Percentiles rank a stretch among this genome's conserved stretches.
Conservation (phyloP, 2,888 invertebrate genomes). For the Eupithecia insigniata region DNA sequence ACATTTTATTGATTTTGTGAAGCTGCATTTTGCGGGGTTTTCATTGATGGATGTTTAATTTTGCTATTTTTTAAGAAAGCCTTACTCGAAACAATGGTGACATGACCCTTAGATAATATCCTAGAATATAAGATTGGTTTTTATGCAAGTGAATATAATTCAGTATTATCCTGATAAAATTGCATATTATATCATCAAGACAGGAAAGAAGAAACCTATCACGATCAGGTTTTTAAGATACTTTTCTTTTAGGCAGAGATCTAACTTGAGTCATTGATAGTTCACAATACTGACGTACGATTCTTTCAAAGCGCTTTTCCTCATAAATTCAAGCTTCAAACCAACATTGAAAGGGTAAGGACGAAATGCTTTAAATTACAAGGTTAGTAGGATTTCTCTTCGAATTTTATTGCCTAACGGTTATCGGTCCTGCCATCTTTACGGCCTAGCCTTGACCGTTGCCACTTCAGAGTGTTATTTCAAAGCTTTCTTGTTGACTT, state of each 20-base stretch:
- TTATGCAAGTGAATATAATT: no score
- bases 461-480: slow-evolving; percentile 1
- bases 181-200: background rate
- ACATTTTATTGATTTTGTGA: background rate
- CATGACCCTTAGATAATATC: no score
- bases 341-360: slow-evolving; percentile 14
- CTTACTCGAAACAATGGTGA: background rate
- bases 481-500: slow-evolving; percentile 10
- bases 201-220: background rate
- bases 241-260: background rate
- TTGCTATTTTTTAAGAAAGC: background rate
- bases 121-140: no score
- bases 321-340: slow-evolving; percentile 8
- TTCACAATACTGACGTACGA: background rate
- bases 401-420: slow-evolving; percentile 6
- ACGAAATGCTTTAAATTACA: slow-evolving; percentile 8
- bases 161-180: no score
- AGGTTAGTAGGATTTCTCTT: slow-evolving; percentile 8
- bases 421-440: slow-evolving; percentile 14
- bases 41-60: background rate
- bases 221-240: background rate
- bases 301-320: background rate
- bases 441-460: slow-evolving; percentile 8
- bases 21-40: background rate
- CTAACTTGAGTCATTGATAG: background rate